Evolutionary conservation across 2,888 invertebrate species (phyloP).

Genomic region (Atethmia centrago): DNA sequence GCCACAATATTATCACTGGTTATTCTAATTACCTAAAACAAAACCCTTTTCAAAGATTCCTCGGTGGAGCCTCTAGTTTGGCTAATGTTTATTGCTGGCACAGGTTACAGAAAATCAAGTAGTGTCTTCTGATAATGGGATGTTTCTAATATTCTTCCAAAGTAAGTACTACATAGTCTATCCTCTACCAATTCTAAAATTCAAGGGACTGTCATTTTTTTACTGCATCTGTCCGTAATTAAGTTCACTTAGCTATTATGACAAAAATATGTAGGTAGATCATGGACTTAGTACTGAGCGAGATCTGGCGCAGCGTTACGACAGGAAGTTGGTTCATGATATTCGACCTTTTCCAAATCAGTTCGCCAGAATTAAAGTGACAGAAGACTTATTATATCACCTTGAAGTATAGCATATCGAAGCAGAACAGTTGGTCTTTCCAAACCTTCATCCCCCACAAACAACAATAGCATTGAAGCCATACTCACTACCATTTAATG

Average conservation of each 20-base stretch:
- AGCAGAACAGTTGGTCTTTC: constrained; percentile 12
- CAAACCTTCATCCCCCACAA: constrained; percentile 32
- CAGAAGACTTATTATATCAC: not conserved
- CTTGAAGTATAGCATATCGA: not conserved
- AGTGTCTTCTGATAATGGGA: not conserved
- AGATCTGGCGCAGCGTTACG: not conserved
- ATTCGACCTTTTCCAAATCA: not conserved
- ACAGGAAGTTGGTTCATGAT: not conserved
- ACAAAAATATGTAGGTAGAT: too few relatives aligned
- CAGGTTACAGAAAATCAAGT: not conserved
- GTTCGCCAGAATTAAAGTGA: not conserved
- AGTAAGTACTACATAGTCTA: not conserved
- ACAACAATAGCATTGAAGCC: constrained; percentile 33
- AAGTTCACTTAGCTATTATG: not conserved
- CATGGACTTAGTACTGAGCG: not conserved
- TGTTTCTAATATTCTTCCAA: not conserved
- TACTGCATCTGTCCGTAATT: not conserved
- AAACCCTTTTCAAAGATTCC: not conserved
- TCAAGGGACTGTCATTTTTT: not conserved
- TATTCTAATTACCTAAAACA: not conserved
- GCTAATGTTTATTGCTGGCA: not conserved
- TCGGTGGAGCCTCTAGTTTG: fast-evolving
- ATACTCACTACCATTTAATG: not conserved
- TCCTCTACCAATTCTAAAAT: not conserved
- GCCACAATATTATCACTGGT: not conserved